Evolutionary conservation across 2,113 vertebrate species (phyloP), one percentile per base, ranked within the genome.

Genomic region (Oncorhynchus masou): DNA sequence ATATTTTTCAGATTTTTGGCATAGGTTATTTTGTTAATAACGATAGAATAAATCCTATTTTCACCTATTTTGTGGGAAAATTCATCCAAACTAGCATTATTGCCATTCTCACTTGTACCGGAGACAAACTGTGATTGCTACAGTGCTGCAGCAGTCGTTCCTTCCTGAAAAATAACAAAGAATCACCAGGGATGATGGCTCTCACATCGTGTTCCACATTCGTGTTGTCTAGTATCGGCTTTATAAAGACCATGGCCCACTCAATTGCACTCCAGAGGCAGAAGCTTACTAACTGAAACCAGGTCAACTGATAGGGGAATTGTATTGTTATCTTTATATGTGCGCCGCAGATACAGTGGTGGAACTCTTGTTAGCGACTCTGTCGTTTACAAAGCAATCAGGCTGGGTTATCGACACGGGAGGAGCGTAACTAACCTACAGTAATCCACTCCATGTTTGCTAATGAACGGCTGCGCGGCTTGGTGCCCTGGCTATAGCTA

Each of bases 271-370:
- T 87, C 88, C 27, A 75, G 86, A 83, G 89, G 88, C 83, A 71
- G 79, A 27, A 31, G 83, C 83, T 74, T 34, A 83, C 85, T 88
- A 87, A 82, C 86, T 78, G 84, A 83, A 90, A 90, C 77, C 91
- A 85, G 88, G 91, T 91, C 88, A 90, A 81, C 81, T 79, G 86
- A 83, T 84, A 73, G 85, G 88, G 88, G 90, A 89, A 86, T 87
- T 76, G 84, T 79, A 85, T 71, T 70, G 85, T 89, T 87, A 87
- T 90, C 85, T 89, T 83, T 84, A 85, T 82, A 83, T 84, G 86
- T 45, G 39, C 75, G 81, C 79, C 74, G 83, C 85, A 86, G 81
- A 86, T 83, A 72, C 81, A 74, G 78, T 9, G 64, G 64, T 8
- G 64, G 22, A 45, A 86, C 81, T 76, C 83, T 66, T 71, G 68